Conservation (phyloP, 2,888 invertebrate species). For the Pristionchus maxplancki region DNA sequence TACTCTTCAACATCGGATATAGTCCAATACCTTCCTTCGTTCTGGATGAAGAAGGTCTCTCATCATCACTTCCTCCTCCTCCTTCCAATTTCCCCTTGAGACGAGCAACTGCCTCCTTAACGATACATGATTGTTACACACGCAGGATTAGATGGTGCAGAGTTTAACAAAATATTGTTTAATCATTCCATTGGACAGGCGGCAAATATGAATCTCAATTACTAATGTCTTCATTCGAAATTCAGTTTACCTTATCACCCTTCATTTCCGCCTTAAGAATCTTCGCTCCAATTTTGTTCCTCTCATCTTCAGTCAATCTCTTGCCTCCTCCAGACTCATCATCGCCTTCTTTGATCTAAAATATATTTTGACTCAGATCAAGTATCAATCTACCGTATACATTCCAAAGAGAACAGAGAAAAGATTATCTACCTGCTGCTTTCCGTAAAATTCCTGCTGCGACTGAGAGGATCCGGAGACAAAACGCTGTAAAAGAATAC, state of each 20-base stretch:
- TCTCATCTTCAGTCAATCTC: constrained; percentile 81
- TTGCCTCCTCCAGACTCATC: background rate
- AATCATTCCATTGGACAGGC: too few species aligned
- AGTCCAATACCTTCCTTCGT: background rate
- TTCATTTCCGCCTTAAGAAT: constrained; percentile 94
- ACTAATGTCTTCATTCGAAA: too few species aligned
- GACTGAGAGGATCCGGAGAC: constrained; percentile 61
- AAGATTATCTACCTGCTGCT: constrained; percentile 55
- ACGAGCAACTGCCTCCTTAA: constrained; percentile 35
- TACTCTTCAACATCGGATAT: too few species aligned
- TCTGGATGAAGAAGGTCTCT: constrained; percentile 52
- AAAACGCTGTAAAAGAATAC: constrained; percentile 57
- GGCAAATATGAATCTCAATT: too few species aligned
- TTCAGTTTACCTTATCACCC: constrained; percentile 87
- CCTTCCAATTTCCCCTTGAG: constrained; percentile 86
- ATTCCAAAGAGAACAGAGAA: background rate
- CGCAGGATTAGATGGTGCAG: too few species aligned
- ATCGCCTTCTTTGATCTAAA: constrained; percentile 28
- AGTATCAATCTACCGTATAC: too few species aligned
- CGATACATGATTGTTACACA: too few species aligned
- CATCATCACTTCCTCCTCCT: constrained; percentile 81
- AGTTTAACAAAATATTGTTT: too few species aligned
- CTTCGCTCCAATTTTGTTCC: constrained; percentile 92
- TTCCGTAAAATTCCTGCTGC: constrained; percentile 68
- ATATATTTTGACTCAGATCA: background rate